Percentiles rank a stretch among this genome's conserved stretches.
These are phyloP conservation scores for Cheilosia impressa DNA, from an alignment of 2,888 invertebrate species.

Conservation along the genomic window DNA sequence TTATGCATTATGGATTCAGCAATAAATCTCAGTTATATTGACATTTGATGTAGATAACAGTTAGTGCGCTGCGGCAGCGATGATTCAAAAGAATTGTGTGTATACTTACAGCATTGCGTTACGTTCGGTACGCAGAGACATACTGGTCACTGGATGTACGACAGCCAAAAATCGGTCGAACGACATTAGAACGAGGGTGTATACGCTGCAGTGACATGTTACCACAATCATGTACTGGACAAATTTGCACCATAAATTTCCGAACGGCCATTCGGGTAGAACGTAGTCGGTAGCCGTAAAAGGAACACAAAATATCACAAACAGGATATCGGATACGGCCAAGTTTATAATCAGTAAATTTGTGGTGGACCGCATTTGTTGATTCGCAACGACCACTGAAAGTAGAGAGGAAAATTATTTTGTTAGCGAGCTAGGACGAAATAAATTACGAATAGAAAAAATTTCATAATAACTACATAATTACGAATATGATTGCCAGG, in stretches of 20 bases:
- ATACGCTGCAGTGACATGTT: slow-evolving; percentile 96
- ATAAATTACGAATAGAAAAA: no score
- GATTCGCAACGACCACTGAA: slow-evolving; percentile 92
- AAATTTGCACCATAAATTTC: slow-evolving; percentile 93
- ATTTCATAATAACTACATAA: no score
- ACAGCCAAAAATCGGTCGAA: slow-evolving; percentile 96
- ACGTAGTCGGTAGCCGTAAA: slow-evolving; percentile 96
- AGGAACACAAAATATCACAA: slow-evolving; percentile 96
- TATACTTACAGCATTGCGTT: slow-evolving; percentile 87
- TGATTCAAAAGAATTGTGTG: slow-evolving; percentile 6
- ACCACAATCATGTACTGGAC: slow-evolving; percentile 95
- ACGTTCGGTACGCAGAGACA: slow-evolving; percentile 92
- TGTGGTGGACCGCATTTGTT: slow-evolving; percentile 96
- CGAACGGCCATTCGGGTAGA: slow-evolving; percentile 95
- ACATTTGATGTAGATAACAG: slow-evolving; percentile 59
- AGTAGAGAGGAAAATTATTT: slow-evolving; percentile 42
- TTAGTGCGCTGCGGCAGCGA: slow-evolving; percentile 15
- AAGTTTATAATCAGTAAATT: slow-evolving; percentile 95
- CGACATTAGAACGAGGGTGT: slow-evolving; percentile 97
- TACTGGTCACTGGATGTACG: slow-evolving; percentile 95
- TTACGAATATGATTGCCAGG: no score
- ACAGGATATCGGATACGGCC: slow-evolving; percentile 94
- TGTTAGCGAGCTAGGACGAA: not conserved
- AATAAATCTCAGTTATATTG: slow-evolving; percentile 65
- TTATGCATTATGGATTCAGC: slow-evolving; percentile 21